These are phyloP conservation scores for Eugnorisma glareosa DNA, from an alignment of 2,888 invertebrate species.

Conservation along the genomic window DNA sequence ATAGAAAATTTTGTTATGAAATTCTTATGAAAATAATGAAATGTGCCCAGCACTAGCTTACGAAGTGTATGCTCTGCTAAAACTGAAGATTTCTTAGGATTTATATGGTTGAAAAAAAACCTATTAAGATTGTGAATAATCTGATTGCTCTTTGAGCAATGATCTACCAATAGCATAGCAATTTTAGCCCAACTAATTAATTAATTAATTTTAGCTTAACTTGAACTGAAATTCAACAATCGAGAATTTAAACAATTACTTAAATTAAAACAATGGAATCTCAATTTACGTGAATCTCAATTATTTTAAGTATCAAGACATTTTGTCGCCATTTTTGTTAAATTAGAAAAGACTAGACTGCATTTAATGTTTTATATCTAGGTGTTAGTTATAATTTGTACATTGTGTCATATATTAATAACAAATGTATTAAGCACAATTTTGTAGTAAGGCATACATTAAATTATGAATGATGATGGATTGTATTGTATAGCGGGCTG, in stretches of 20 bases:
- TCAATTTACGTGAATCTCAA: slow-evolving; percentile 67
- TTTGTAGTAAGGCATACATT: slow-evolving; percentile 28
- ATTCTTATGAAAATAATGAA: background rate
- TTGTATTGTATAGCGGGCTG: no score
- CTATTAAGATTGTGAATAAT: background rate
- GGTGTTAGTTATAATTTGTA: slow-evolving; percentile 67
- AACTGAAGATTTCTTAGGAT: background rate
- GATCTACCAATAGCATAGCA: slow-evolving; percentile 1
- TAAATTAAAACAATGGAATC: slow-evolving; percentile 19
- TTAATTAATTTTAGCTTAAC: slow-evolving; percentile 1
- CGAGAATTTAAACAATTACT: slow-evolving; percentile 9
- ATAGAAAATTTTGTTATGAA: slow-evolving; percentile 40
- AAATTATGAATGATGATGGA: slow-evolving; percentile 6
- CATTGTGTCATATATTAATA: slow-evolving; percentile 80
- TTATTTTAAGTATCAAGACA: slow-evolving; percentile 57
- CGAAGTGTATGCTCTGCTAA: slow-evolving; percentile 19
- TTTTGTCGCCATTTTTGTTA: slow-evolving; percentile 69
- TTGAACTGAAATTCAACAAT: background rate
- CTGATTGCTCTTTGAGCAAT: slow-evolving; percentile 15
- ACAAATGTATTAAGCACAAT: slow-evolving; percentile 63
- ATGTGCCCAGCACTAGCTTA: slow-evolving; percentile 20
- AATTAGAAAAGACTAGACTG: slow-evolving; percentile 76
- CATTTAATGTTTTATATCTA: slow-evolving; percentile 76
- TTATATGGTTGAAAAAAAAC: background rate
- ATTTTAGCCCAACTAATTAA: background rate